Evolutionary conservation across 2,888 invertebrate species (phyloP).

Genomic region (Drosophila mayaguana): DNA sequence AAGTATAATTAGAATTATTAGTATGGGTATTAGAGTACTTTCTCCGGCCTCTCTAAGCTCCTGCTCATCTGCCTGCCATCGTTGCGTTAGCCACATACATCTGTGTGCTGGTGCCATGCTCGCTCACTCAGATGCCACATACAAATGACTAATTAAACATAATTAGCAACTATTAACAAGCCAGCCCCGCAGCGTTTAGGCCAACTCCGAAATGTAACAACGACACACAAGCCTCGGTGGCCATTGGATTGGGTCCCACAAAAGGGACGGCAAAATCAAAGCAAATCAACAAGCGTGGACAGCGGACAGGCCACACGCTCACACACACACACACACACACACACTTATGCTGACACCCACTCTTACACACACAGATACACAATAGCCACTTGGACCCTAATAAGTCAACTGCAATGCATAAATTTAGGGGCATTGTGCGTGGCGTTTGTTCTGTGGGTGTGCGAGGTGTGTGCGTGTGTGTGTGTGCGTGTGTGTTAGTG

Average conservation of each 20-base stretch:
- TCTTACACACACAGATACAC: conserved; percentile 13
- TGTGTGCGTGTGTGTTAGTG: not conserved
- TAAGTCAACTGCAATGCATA: conserved; percentile 82
- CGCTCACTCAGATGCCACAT: conserved; percentile 30
- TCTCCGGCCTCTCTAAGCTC: not conserved
- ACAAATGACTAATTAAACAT: conserved; percentile 78
- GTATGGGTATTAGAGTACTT: too few relatives aligned
- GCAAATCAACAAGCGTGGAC: conserved; percentile 69
- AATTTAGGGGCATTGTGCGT: conserved; percentile 62
- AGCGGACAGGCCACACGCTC: conserved; percentile 12
- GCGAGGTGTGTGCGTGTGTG: not conserved
- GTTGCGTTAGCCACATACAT: not conserved
- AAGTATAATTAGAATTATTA: not conserved
- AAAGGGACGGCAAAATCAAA: conserved; percentile 68
- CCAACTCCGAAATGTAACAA: conserved; percentile 34
- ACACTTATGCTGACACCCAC: conserved; percentile 2
- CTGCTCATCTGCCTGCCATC: not conserved
- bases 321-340: not conserved
- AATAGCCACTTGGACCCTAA: conserved; percentile 69
- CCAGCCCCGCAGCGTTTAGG: conserved; percentile 21
- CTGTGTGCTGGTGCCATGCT: conserved; percentile 5
- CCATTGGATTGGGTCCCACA: conserved; percentile 29
- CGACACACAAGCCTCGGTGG: conserved; percentile 57
- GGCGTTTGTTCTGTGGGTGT: conserved; percentile 19
- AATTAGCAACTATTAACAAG: conserved; percentile 75